phyloP scores from a whole-genome alignment of 2,113 vertebrate species.

The Ondatra zibethicus region DNA sequence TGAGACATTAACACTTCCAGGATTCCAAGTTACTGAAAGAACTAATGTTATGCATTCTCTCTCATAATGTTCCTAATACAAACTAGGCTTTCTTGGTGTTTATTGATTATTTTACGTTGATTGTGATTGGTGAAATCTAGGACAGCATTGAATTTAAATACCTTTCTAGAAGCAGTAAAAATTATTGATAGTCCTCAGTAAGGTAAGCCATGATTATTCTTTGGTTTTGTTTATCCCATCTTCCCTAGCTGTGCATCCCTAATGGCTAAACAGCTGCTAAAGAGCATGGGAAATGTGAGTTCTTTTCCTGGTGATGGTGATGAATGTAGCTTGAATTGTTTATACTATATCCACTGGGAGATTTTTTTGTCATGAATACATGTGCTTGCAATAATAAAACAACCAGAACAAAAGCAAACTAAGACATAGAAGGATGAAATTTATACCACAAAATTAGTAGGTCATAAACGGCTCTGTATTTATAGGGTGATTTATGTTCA shows the following conservation, averaged over 20 bases:
- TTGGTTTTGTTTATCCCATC: background rate
- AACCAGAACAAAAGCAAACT: background rate
- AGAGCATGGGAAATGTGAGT: background rate
- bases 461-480: background rate
- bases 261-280: background rate
- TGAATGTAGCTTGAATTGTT: background rate
- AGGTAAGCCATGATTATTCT: background rate
- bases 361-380: background rate
- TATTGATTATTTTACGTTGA: conserved; percentile 5
- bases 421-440: background rate
- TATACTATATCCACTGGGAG: background rate
- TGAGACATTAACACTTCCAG: background rate
- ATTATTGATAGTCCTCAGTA: background rate
- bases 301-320: background rate
- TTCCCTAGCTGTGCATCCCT: background rate
- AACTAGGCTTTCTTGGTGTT: background rate
- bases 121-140: background rate
- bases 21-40: background rate
- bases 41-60: background rate
- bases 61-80: background rate
- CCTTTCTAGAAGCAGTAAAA: background rate
- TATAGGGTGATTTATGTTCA: background rate
- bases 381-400: background rate
- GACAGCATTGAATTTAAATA: background rate
- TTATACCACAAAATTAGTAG: background rate